A percentile compares a stretch with the other conserved stretches of the same genome.
phyloP scores from a whole-genome alignment of 2,888 invertebrate species.

The Amaurobius ferox region DNA sequence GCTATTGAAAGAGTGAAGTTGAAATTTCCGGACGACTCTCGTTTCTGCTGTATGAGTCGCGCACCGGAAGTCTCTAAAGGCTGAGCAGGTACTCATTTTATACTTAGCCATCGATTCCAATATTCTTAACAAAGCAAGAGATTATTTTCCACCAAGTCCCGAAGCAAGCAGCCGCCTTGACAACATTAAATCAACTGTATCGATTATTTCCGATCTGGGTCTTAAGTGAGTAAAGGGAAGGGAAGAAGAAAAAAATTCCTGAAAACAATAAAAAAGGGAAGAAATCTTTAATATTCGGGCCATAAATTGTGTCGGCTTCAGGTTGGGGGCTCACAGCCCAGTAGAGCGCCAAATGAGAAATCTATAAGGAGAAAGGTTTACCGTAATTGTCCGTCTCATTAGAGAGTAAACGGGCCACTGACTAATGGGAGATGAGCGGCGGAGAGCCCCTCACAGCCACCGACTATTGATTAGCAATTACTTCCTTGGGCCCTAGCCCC shows the following conservation, averaged over 20 bases:
- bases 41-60: neutral
- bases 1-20: neutral
- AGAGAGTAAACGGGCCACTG: conserved; percentile 72
- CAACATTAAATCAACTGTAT: conserved; percentile 70
- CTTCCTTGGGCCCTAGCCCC: conserved; percentile 56
- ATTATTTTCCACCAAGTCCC: conserved; percentile 61
- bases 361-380: conserved; percentile 73
- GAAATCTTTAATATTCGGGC: conserved; percentile 72
- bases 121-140: conserved; percentile 71
- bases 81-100: conserved; percentile 66
- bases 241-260: conserved; percentile 23
- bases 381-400: conserved; percentile 73
- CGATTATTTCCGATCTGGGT: conserved; percentile 70
- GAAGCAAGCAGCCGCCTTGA: conserved; percentile 55
- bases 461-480: conserved; percentile 73
- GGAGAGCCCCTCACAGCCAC: conserved; percentile 65
- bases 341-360: conserved; percentile 72
- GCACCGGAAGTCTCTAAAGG: conserved; percentile 9
- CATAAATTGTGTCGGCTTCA: conserved; percentile 72
- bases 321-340: conserved; percentile 69
- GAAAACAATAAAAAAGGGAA: conserved; percentile 32
- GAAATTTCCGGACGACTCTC: neutral
- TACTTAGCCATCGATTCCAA: conserved; percentile 69
- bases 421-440: conserved; percentile 70
- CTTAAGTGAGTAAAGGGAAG: conserved; percentile 59